These are phyloP conservation scores for Poeciliopsis occidentalis DNA, from an alignment of 2,113 vertebrate species.

Conservation along the genomic window DNA sequence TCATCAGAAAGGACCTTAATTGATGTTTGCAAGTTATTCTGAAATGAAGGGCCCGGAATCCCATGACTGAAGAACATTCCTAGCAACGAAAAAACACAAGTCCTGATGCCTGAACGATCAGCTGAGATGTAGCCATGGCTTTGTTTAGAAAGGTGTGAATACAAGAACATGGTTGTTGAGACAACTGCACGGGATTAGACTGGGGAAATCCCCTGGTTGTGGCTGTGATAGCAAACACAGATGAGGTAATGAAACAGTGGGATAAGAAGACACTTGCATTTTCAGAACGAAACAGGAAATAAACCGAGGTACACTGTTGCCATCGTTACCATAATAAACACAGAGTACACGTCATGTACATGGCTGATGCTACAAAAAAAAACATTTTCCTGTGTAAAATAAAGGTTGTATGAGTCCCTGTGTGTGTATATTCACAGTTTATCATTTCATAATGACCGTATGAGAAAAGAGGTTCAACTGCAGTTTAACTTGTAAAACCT, in stretches of 20 bases:
- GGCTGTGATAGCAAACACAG: constrained; percentile 1
- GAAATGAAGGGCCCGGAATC: not conserved
- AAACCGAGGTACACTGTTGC: constrained; percentile 1
- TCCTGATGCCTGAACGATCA: not conserved
- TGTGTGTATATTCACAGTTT: not conserved
- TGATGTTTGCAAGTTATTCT: constrained; percentile 11
- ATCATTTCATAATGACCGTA: not conserved
- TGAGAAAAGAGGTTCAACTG: not conserved
- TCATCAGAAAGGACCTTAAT: constrained; percentile 9
- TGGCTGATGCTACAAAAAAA: not conserved
- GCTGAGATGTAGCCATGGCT: not conserved
- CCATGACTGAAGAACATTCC: not conserved
- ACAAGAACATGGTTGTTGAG: not conserved
- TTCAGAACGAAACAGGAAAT: constrained; percentile 16
- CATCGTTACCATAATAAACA: constrained; percentile 18
- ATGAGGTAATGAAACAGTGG: not conserved
- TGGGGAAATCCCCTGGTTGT: constrained; percentile 6
- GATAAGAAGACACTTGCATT: not conserved
- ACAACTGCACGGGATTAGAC: not conserved
- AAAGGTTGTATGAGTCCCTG: not conserved
- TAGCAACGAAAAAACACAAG: not conserved
- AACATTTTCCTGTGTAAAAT: not conserved
- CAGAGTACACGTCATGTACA: not conserved
- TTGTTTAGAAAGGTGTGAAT: not conserved
- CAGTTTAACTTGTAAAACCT: not conserved